Evolutionary conservation across 92 coral and sea anemone genomes (phyloP).

Genomic region (Meandrina meandrites): DNA sequence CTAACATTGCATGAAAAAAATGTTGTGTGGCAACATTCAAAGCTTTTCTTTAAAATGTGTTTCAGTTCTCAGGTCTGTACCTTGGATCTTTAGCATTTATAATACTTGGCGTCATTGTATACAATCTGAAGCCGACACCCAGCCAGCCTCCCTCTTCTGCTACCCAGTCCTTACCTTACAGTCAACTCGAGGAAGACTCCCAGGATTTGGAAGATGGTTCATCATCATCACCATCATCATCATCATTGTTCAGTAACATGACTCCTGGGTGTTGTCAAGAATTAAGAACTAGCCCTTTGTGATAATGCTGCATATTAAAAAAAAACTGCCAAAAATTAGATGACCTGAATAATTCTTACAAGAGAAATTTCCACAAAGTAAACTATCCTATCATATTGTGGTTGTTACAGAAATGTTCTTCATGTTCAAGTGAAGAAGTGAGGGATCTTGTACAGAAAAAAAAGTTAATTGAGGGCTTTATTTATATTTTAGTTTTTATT

Average conservation of each 20-base stretch:
- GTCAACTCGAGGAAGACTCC: conserved; percentile 39
- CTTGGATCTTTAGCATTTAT: conserved; percentile 79
- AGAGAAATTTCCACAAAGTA: neutral
- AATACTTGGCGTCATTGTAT: conserved; percentile 77
- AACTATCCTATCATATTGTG: neutral
- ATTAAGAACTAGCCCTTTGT: neutral
- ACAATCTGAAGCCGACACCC: conserved; percentile 85
- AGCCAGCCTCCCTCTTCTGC: conserved; percentile 5
- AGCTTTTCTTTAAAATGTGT: neutral
- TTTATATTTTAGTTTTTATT: no score
- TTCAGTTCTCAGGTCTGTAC: conserved; percentile 90
- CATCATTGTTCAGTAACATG: conserved; percentile 4
- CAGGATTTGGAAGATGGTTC: conserved; percentile 12
- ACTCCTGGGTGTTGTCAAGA: conserved; percentile 37
- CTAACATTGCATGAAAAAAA: no score
- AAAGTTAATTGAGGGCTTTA: no score
- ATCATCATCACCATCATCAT: neutral
- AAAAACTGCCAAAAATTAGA: neutral
- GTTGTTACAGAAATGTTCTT: neutral
- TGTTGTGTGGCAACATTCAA: neutral
- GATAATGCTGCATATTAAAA: neutral
- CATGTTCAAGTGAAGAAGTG: neutral
- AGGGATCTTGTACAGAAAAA: no score
- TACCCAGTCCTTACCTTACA: conserved; percentile 30
- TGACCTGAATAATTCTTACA: neutral